phyloP scores from a whole-genome alignment of 2,797 vertebrate genomes.

The Selene dorsalis region DNA sequence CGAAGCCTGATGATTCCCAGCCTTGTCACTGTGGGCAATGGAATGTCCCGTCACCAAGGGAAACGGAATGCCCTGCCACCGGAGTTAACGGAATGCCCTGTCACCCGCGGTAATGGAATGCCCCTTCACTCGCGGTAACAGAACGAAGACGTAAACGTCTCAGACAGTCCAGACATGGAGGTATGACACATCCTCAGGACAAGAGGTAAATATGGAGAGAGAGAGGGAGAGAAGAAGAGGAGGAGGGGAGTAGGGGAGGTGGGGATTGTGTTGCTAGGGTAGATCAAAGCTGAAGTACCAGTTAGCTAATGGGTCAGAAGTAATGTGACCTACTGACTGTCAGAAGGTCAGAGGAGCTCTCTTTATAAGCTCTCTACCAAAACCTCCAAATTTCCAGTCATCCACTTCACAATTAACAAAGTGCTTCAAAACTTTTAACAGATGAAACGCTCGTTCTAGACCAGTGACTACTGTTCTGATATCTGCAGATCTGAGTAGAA shows the following conservation, averaged over 20 bases:
- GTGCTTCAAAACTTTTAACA: neutral
- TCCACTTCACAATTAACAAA: constrained; percentile 5
- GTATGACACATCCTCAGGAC: constrained; percentile 67
- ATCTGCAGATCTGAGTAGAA: neutral
- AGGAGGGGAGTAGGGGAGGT: too few relatives aligned
- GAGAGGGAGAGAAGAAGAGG: constrained; percentile 37
- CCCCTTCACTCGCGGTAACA: constrained; percentile 64
- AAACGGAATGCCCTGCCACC: constrained; percentile 51
- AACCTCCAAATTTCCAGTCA: constrained; percentile 13
- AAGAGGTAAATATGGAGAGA: constrained; percentile 61
- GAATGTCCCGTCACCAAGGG: constrained; percentile 61
- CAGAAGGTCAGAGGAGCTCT: constrained; percentile 57
- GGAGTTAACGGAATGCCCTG: constrained; percentile 46
- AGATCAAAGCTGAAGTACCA: constrained; percentile 68
- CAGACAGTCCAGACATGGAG: constrained; percentile 69
- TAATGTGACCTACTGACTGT: constrained; percentile 76
- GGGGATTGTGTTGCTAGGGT: constrained; percentile 60
- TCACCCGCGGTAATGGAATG: constrained; percentile 44
- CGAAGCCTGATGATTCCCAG: constrained; percentile 62
- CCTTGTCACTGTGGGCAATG: constrained; percentile 64
- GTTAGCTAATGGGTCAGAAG: constrained; percentile 76
- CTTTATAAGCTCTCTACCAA: constrained; percentile 19
- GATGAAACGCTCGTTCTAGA: neutral
- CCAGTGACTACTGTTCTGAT: neutral
- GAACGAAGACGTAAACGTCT: constrained; percentile 68